Conservation (phyloP, 2,113 vertebrate species). For the Aleadryas rufinucha region DNA sequence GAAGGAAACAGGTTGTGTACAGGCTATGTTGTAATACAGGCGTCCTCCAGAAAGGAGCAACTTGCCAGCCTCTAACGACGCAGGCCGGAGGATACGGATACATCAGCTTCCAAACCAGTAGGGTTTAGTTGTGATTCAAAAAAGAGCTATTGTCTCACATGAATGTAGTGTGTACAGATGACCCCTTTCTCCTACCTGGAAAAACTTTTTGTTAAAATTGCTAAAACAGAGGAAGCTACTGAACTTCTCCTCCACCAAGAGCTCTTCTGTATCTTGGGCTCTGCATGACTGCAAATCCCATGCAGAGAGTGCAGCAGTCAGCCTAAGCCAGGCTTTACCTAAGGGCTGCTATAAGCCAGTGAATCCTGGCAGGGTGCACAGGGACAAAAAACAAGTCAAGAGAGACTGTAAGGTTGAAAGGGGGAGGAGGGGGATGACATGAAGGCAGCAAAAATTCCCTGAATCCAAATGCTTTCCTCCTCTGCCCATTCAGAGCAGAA, state of each 20-base stretch:
- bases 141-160: neutral
- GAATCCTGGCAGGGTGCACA: neutral
- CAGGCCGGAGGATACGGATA: fast-evolving
- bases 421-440: fast-evolving
- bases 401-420: neutral
- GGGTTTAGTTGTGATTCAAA: neutral
- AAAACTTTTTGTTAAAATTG: neutral
- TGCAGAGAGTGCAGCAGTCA: neutral
- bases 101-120: neutral
- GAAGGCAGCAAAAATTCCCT: neutral
- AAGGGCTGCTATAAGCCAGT: neutral
- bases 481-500: neutral
- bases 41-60: neutral
- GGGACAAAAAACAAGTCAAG: neutral
- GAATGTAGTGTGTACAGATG: fast-evolving
- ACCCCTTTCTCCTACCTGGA: neutral
- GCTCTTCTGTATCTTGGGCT: neutral
- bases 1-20: neutral
- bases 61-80: neutral
- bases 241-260: neutral
- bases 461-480: neutral
- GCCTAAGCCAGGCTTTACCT: neutral
- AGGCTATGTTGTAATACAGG: neutral
- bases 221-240: neutral
- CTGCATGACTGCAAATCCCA: neutral